phyloP scores from a whole-genome alignment of 2,888 invertebrate genomes.

The Venustoraphidia nigricollis region DNA sequence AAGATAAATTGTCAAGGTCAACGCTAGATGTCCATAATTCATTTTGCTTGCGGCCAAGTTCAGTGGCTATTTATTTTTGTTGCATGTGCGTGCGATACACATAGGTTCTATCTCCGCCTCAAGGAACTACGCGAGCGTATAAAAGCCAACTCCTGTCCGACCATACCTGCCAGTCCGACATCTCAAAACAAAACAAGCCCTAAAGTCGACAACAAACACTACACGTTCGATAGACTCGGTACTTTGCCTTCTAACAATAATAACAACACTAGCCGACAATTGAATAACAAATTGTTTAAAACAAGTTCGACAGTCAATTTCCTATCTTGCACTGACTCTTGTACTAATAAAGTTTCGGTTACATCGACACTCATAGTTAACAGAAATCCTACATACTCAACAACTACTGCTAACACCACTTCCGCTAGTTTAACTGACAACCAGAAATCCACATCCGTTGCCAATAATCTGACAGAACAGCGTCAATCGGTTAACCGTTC shows the following conservation, averaged over 20 bases:
- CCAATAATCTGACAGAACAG: background rate
- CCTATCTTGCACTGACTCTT: too few relatives aligned
- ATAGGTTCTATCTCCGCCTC: slow-evolving; percentile 81
- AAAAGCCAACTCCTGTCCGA: slow-evolving; percentile 60
- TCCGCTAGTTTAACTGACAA: background rate
- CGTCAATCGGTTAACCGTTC: slow-evolving; percentile 1
- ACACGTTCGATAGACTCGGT: too few relatives aligned
- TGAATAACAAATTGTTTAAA: background rate
- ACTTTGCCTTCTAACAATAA: background rate
- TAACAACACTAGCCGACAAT: background rate
- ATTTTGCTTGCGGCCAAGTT: slow-evolving; percentile 1
- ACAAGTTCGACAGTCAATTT: too few relatives aligned
- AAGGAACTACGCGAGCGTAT: slow-evolving; percentile 77
- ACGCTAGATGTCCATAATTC: slow-evolving; percentile 6
- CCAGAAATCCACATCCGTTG: background rate
- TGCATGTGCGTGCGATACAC: slow-evolving; percentile 3
- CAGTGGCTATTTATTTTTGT: background rate
- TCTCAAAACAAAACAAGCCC: background rate
- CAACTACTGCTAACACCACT: background rate
- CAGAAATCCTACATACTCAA: background rate
- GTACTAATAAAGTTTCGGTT: background rate
- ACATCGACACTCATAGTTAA: too few relatives aligned
- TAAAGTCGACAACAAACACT: background rate
- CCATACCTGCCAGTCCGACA: slow-evolving; percentile 45
- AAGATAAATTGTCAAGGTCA: slow-evolving; percentile 4